phyloP scores from a whole-genome alignment of 2,113 vertebrate species.

The Aphyosemion australe region DNA sequence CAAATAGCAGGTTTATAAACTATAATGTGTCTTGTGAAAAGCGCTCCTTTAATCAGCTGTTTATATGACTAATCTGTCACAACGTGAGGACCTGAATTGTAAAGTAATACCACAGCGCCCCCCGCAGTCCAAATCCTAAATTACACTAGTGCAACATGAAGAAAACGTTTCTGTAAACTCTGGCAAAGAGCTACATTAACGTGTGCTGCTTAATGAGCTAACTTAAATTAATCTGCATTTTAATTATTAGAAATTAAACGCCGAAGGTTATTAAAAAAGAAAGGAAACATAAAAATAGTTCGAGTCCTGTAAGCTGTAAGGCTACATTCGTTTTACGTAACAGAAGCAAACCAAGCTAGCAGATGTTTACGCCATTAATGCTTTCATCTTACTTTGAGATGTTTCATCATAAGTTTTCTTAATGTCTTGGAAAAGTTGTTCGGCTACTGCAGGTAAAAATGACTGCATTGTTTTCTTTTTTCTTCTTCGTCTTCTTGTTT shows the following conservation, averaged over 20 bases:
- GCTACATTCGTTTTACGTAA: no score
- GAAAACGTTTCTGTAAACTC: neutral
- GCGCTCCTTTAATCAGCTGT: neutral
- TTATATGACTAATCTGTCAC: neutral
- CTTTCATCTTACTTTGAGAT: constrained; percentile 63
- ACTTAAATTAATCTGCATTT: no score
- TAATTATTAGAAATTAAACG: no score
- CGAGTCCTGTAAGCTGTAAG: neutral
- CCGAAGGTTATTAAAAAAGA: no score
- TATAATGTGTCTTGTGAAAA: neutral
- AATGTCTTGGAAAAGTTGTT: constrained; percentile 75
- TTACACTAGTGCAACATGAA: neutral
- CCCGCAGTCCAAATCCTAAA: neutral
- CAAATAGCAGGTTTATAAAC: neutral
- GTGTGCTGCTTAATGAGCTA: neutral
- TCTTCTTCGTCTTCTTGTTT: no score
- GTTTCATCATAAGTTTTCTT: constrained; percentile 66
- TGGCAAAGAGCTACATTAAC: neutral
- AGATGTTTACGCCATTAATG: neutral
- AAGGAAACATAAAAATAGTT: no score
- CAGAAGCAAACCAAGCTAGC: neutral
- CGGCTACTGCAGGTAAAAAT: constrained; percentile 63
- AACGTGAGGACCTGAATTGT: no score
- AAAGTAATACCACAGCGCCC: neutral
- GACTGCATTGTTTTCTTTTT: constrained; percentile 39